These are phyloP conservation scores for Oscheius sp. DNA, from an alignment of 2,888 invertebrate species.

Conservation along the genomic window DNA sequence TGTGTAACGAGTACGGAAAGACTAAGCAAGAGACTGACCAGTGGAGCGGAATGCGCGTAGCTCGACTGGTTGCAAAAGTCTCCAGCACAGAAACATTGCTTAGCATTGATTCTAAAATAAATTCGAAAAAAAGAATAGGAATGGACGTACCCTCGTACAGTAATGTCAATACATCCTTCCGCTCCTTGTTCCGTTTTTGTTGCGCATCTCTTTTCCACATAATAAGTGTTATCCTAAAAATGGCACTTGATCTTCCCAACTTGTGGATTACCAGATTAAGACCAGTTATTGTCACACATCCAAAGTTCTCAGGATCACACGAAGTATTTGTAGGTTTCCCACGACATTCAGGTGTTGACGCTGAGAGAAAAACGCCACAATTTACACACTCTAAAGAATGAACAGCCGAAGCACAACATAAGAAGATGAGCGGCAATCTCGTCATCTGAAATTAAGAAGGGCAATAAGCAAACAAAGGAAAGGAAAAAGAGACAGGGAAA, in stretches of 20 bases:
- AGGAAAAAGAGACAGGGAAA: background rate
- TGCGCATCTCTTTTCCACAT: constrained; percentile 53
- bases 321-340: constrained; percentile 45
- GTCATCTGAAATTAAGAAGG: constrained; percentile 7
- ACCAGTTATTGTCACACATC: constrained; percentile 49
- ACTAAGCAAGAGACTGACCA: background rate
- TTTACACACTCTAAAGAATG: constrained; percentile 43
- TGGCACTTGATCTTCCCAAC: background rate
- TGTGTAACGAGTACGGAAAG: too few species aligned
- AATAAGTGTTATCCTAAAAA: constrained; percentile 47
- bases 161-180: constrained; percentile 47
- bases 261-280: constrained; percentile 40
- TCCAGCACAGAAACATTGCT: constrained; percentile 44
- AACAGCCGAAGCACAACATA: background rate
- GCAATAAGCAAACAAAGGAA: background rate
- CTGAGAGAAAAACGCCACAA: constrained; percentile 53
- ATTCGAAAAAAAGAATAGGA: too few species aligned
- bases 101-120: constrained; percentile 45
- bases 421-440: background rate
- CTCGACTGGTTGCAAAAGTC: constrained; percentile 43
- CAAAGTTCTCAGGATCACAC: constrained; percentile 48
- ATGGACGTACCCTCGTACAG: constrained; percentile 45
- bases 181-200: constrained; percentile 43
- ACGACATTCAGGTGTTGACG: constrained; percentile 45
- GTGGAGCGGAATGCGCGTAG: too few species aligned